phyloP scores from a whole-genome alignment of 2,888 invertebrate genomes.

The Nomada flava region DNA sequence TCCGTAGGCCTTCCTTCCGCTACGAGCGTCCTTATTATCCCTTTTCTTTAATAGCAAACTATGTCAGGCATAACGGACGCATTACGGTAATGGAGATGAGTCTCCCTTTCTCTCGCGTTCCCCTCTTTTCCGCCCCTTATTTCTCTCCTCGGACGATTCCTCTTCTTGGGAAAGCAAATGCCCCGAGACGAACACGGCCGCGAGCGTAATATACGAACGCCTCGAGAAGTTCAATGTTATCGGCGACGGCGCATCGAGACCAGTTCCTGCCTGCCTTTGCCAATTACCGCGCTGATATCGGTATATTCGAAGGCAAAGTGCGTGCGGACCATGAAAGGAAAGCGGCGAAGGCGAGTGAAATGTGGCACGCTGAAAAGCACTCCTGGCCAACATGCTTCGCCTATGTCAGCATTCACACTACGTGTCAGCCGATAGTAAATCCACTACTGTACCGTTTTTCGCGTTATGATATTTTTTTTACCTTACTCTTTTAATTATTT shows the following conservation, averaged over 20 bases:
- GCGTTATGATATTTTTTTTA: slow-evolving; percentile 79
- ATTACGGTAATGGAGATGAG: slow-evolving; percentile 57
- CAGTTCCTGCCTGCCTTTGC: neutral
- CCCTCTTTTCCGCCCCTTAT: neutral
- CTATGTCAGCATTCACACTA: slow-evolving; percentile 80
- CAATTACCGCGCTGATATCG: neutral
- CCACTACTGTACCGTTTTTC: slow-evolving; percentile 80
- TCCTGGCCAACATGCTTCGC: slow-evolving; percentile 75
- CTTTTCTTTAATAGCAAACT: slow-evolving; percentile 51
- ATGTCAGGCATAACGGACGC: slow-evolving; percentile 59
- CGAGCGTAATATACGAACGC: slow-evolving; percentile 7
- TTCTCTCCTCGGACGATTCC: neutral
- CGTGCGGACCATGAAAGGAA: neutral
- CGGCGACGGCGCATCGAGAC: neutral
- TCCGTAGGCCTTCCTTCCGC: neutral
- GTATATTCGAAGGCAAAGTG: neutral
- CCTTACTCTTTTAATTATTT: slow-evolving; percentile 68
- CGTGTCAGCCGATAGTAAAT: slow-evolving; percentile 79
- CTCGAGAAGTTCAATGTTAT: slow-evolving; percentile 12
- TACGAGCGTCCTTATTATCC: neutral
- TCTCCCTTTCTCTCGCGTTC: slow-evolving; percentile 4
- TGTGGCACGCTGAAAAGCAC: slow-evolving; percentile 47
- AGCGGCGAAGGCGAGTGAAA: slow-evolving; percentile 31
- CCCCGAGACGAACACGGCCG: slow-evolving; percentile 18
- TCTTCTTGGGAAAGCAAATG: neutral